A percentile compares a stretch with the other conserved stretches of the same genome.
Conservation (phyloP, 2,888 invertebrate species). For the Clepsis dumicolana region DNA sequence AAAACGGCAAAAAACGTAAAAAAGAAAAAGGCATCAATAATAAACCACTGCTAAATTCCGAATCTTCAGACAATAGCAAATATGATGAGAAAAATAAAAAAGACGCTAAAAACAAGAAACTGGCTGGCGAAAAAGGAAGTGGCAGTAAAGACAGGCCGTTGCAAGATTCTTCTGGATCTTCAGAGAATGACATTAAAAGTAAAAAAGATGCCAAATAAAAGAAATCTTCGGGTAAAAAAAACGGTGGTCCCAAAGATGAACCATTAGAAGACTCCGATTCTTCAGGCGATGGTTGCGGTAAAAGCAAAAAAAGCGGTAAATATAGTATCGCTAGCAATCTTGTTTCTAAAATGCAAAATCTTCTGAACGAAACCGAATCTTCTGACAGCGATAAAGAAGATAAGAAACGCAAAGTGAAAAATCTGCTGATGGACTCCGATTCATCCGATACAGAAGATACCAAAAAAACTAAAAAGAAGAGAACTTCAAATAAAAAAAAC, state of each 20-base stretch:
- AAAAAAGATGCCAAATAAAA: not conserved
- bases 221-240: not conserved
- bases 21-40: not conserved
- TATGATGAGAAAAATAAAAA: not conserved
- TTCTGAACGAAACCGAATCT: not conserved
- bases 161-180: slow-evolving; percentile 9
- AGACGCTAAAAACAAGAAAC: not conserved
- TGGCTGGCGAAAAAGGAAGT: not conserved
- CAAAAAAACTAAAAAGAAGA: not conserved
- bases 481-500: not conserved
- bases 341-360: not conserved
- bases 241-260: not conserved
- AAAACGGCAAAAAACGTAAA: not conserved
- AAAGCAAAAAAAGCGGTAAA: not conserved
- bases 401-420: not conserved
- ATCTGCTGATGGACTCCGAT: not conserved
- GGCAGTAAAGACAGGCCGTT: not conserved
- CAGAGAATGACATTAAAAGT: not conserved
- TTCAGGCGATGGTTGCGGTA: not conserved
- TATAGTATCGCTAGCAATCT: not conserved
- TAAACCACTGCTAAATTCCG: not conserved
- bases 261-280: not conserved
- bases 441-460: not conserved
- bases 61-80: not conserved
- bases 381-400: not conserved